These are phyloP conservation scores for Nesidiocoris tenuis DNA, from an alignment of 2,888 invertebrate genomes.

Conservation along the genomic window DNA sequence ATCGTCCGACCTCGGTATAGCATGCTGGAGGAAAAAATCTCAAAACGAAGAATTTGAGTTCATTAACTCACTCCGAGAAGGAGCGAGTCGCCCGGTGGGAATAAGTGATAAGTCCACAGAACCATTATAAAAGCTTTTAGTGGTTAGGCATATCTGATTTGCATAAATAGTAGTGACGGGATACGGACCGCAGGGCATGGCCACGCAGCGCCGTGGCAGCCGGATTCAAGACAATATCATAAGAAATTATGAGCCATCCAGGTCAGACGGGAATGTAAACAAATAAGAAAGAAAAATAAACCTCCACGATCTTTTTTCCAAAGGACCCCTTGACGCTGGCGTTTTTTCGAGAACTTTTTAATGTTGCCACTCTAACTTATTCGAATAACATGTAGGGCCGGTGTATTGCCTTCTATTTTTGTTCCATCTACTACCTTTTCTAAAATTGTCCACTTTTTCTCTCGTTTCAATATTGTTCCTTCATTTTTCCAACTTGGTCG, in stretches of 20 bases:
- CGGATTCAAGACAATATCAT: constrained; percentile 30
- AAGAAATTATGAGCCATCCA: constrained; percentile 35
- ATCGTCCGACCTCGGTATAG: too few relatives aligned
- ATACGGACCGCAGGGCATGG: not conserved
- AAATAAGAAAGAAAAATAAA: constrained; percentile 12
- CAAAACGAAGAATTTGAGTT: constrained; percentile 8
- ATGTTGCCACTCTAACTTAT: not conserved
- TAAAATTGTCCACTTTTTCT: too few relatives aligned
- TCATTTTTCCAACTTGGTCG: too few relatives aligned
- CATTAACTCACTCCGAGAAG: constrained; percentile 1
- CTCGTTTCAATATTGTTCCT: too few relatives aligned
- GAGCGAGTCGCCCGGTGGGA: not conserved
- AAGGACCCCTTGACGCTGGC: not conserved
- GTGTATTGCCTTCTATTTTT: not conserved
- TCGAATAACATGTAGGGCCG: not conserved
- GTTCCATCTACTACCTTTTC: too few relatives aligned
- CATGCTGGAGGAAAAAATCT: not conserved
- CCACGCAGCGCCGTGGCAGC: too few relatives aligned
- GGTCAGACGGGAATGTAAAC: constrained; percentile 34
- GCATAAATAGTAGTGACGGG: constrained; percentile 39
- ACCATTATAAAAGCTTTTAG: constrained; percentile 35
- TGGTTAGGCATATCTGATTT: constrained; percentile 38
- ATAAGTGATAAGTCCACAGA: constrained; percentile 24
- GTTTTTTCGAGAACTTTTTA: not conserved
- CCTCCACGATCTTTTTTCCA: not conserved